Base-by-base conservation (phyloP, 2,797 vertebrate species). In the Florisuga fusca region DNA sequence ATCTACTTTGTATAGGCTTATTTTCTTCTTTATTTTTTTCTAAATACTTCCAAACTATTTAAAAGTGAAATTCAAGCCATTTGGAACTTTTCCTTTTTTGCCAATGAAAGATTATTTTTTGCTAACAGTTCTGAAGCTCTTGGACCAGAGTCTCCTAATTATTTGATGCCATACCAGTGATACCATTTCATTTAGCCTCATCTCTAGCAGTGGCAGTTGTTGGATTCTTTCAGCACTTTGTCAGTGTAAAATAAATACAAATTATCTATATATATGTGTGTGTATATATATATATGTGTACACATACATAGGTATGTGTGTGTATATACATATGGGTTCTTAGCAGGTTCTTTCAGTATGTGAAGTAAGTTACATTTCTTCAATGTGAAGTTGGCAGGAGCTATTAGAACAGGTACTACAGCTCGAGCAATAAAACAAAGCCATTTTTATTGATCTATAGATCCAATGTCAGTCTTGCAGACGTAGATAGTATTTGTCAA, bases 91-190 rank as follows among this genome's bases (percentile, higher is more conserved):
- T 20, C 5, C 18, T 53, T 21, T 21, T 85, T 94, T 91, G 85
- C 82, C 85, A 80, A 68, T 6, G 4, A 62, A 64, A 84, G 17
- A 18, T 54, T 8, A 3, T 48, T 91, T 91, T 90, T 82, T 82
- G 41, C 66, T 83, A 62, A 59, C 62, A 53, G 55, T 94, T 95
- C 62, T 84, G 73, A 94, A 95, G 33, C 55, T 89, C 84, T 89
- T 91, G 62, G 58, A 75, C 73, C 51, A 55, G 61, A 89, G 33
- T 95, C 66, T 80, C 33, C 6, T 84, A 48, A 90, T 66, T 89
- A 74, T 90, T 87, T 83, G 87, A 95, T 90, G 92, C 92, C 92
- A 87, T 95, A 33, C 77, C 57, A 82, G 53, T 79, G 51, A 62
- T 38, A 92, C 8, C 5, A 15, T 61, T 94, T 87, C 5, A 45